These are phyloP conservation scores for Octodon degus DNA, from an alignment of 2,113 vertebrate genomes.

Conservation along the genomic window DNA sequence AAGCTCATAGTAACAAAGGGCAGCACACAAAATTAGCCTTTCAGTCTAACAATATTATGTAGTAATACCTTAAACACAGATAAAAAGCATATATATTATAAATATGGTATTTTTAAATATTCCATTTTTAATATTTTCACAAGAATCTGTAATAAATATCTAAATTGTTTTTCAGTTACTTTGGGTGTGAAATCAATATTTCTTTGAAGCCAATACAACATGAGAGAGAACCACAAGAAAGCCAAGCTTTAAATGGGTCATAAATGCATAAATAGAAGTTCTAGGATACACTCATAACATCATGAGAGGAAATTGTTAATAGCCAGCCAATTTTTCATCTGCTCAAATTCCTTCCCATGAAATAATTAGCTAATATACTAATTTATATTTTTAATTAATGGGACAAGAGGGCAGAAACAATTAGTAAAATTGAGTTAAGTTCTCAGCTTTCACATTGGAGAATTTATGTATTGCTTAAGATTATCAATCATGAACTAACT, in stretches of 20 bases:
- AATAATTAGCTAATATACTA: conserved; percentile 3
- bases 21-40: not conserved
- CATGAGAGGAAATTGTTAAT: not conserved
- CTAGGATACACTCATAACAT: not conserved
- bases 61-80: not conserved
- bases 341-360: not conserved
- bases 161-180: not conserved
- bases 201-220: not conserved
- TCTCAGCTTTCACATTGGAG: conserved; percentile 14
- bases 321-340: not conserved
- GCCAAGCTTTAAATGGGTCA: not conserved
- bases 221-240: not conserved
- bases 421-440: not conserved
- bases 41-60: not conserved
- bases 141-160: not conserved
- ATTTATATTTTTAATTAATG: not conserved
- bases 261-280: not conserved
- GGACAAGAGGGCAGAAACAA: not conserved
- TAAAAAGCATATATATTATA: not conserved
- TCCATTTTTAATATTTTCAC: not conserved
- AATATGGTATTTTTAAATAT: not conserved
- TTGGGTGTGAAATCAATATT: not conserved
- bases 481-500: not conserved
- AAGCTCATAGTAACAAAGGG: not conserved
- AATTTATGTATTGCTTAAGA: not conserved